These are phyloP conservation scores for Euwallacea fornicatus DNA, from an alignment of 1,140 invertebrate genomes.

Conservation along the genomic window DNA sequence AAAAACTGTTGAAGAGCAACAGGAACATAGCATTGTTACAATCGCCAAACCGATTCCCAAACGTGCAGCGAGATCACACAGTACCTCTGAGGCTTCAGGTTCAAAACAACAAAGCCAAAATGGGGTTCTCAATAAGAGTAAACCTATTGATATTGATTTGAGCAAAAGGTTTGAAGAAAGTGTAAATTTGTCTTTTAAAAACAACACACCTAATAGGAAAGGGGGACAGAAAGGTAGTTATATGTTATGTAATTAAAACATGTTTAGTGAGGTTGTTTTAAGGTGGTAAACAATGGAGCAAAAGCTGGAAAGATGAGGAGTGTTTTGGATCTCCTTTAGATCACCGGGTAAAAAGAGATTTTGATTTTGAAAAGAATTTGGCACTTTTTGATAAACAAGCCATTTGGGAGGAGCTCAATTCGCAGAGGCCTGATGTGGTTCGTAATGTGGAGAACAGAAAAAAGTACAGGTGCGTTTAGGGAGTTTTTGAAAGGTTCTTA, in stretches of 20 bases:
- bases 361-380: constrained; percentile 93
- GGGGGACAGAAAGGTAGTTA: constrained; percentile 50
- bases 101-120: constrained; percentile 49
- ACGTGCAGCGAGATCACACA: constrained; percentile 54
- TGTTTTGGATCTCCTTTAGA: constrained; percentile 60
- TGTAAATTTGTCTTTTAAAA: constrained; percentile 43
- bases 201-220: constrained; percentile 54
- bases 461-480: constrained; percentile 47
- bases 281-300: constrained; percentile 41
- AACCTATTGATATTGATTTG: constrained; percentile 50
- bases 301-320: constrained; percentile 55
- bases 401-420: constrained; percentile 73
- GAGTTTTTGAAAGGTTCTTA: neutral
- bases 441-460: constrained; percentile 47
- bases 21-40: constrained; percentile 56
- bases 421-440: constrained; percentile 69
- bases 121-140: constrained; percentile 42
- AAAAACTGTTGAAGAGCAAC: constrained; percentile 49
- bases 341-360: constrained; percentile 66
- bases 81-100: constrained; percentile 56
- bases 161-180: constrained; percentile 33
- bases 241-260: constrained; percentile 1
- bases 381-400: constrained; percentile 87
- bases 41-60: constrained; percentile 62
- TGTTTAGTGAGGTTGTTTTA: neutral